These are phyloP conservation scores for Acleris holmiana DNA, from an alignment of 2,888 invertebrate genomes.

Conservation along the genomic window DNA sequence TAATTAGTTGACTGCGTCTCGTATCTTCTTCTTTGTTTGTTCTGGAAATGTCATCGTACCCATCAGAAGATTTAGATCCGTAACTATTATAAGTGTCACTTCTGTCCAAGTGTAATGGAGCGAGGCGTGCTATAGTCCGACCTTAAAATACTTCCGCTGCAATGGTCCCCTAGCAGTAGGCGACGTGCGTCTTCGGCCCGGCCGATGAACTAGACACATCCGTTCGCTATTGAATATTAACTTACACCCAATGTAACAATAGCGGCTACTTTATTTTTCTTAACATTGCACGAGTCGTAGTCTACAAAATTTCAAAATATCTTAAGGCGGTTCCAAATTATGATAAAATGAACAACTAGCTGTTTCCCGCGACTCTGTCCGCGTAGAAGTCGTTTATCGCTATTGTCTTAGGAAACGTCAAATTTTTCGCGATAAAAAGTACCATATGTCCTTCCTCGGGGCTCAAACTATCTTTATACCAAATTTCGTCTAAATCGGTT, in stretches of 20 bases:
- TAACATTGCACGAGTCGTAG: conserved; percentile 9
- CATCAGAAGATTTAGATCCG: not conserved
- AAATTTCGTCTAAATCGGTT: too few relatives aligned
- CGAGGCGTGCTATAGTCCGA: conserved; percentile 36
- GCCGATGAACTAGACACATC: conserved; percentile 76
- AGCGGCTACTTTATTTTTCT: conserved; percentile 7
- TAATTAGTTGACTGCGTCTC: not conserved
- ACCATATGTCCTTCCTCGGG: too few relatives aligned
- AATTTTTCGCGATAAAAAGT: too few relatives aligned
- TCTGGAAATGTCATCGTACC: not conserved
- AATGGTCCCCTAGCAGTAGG: conserved; percentile 47
- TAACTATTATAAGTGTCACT: conserved; percentile 2
- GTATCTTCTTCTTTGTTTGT: not conserved
- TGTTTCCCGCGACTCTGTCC: too few relatives aligned
- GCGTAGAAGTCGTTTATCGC: too few relatives aligned
- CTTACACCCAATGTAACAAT: conserved; percentile 30
- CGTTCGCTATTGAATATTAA: conserved; percentile 58
- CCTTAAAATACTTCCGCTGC: conserved; percentile 64
- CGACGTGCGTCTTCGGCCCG: conserved; percentile 62
- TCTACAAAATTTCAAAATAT: conserved; percentile 13
- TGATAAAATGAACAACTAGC: not conserved
- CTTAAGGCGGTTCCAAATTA: not conserved
- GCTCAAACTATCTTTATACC: too few relatives aligned
- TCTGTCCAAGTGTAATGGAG: conserved; percentile 22
- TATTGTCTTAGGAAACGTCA: too few relatives aligned